Percentiles rank a stretch among this genome's conserved stretches.
Conservation (phyloP, 92 coral and sea anemone species). For the Palythoa heliodiscus region DNA sequence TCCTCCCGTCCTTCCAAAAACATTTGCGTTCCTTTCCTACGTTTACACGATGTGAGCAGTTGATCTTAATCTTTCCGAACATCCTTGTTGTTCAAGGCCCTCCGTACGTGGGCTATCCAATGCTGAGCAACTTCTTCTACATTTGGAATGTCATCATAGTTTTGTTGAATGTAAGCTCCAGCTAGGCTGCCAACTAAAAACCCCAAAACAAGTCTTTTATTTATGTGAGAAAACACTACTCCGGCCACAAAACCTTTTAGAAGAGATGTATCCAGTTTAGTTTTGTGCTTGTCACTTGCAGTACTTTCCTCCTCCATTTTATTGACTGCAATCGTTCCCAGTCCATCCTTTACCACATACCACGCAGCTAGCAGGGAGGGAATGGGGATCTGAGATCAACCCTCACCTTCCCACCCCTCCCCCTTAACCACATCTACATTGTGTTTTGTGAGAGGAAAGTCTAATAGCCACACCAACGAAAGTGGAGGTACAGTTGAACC, state of each 20-base stretch:
- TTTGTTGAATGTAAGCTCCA: conserved; percentile 95
- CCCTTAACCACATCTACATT: too few species aligned
- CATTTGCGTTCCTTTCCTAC: too few species aligned
- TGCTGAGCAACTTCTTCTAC: conserved; percentile 71
- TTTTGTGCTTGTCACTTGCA: conserved; percentile 52
- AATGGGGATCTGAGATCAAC: too few species aligned
- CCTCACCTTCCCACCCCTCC: too few species aligned
- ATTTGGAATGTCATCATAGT: conserved; percentile 82
- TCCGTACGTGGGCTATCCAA: conserved; percentile 65
- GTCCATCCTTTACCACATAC: background rate
- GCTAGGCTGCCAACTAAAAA: conserved; percentile 87
- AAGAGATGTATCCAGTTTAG: conserved; percentile 75
- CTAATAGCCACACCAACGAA: too few species aligned
- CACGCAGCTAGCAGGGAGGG: too few species aligned
- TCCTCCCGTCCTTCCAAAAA: too few species aligned
- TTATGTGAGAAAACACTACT: conserved; percentile 92
- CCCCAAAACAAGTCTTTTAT: conserved; percentile 86
- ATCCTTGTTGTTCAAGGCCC: conserved; percentile 66
- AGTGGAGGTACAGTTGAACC: too few species aligned
- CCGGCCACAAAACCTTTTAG: conserved; percentile 93
- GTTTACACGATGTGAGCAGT: background rate
- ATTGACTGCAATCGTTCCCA: background rate
- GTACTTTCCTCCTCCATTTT: conserved; percentile 63
- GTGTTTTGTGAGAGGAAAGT: too few species aligned
- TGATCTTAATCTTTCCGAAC: conserved; percentile 18